Percentiles rank a stretch among this genome's conserved stretches.
Evolutionary conservation across 2,888 invertebrate genomes (phyloP).

Genomic region (Lissonota sp.): DNA sequence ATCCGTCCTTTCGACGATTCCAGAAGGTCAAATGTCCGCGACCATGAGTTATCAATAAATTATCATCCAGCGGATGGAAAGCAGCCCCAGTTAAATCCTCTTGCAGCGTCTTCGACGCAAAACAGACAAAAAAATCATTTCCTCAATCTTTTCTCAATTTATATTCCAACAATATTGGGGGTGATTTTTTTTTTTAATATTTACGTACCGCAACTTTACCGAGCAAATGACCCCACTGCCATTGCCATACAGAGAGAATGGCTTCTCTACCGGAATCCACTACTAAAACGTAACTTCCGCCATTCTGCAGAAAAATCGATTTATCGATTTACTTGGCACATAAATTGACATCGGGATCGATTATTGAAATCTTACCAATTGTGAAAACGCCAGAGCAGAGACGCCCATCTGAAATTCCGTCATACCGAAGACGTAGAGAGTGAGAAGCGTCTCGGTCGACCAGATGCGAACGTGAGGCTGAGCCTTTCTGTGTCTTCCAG

Average conservation of each 20-base stretch:
- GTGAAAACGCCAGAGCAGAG: conserved; percentile 94
- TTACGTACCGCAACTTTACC: conserved; percentile 95
- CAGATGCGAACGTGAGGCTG: conserved; percentile 96
- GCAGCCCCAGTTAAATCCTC: conserved; percentile 95
- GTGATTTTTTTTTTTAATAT: not conserved
- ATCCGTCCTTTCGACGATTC: conserved; percentile 96
- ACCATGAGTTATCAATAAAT: conserved; percentile 95
- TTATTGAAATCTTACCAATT: conserved; percentile 86
- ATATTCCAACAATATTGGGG: too few relatives aligned
- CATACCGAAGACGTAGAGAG: conserved; percentile 95
- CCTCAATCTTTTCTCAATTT: not conserved
- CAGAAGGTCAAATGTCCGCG: conserved; percentile 96
- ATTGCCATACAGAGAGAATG: conserved; percentile 96
- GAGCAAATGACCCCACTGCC: conserved; percentile 96
- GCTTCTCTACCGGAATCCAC: conserved; percentile 96
- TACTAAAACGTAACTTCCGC: conserved; percentile 95
- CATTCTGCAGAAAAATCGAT: conserved; percentile 87
- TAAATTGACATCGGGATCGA: too few relatives aligned
- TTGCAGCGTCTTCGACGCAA: conserved; percentile 89
- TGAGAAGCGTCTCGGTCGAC: conserved; percentile 95
- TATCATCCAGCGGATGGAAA: conserved; percentile 96
- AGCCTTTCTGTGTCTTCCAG: conserved; percentile 92
- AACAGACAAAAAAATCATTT: conserved; percentile 1
- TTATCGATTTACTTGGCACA: not conserved
- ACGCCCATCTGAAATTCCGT: conserved; percentile 95